Conservation (phyloP, 2,888 invertebrate species). For the Drosophila ustulata region DNA sequence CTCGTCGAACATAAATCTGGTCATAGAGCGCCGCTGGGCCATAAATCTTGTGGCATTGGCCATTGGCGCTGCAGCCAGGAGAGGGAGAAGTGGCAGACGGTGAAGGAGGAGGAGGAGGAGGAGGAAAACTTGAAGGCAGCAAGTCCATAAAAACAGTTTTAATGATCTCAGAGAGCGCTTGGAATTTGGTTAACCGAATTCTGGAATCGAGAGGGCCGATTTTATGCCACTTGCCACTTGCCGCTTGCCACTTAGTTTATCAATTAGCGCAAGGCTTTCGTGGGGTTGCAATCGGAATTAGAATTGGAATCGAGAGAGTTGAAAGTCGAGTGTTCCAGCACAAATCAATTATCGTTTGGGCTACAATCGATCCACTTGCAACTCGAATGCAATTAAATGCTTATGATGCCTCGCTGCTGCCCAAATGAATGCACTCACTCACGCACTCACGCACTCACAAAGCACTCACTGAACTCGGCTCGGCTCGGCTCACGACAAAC, state of each 20-base stretch:
- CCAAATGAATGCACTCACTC: slow-evolving; percentile 39
- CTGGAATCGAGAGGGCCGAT: slow-evolving; percentile 22
- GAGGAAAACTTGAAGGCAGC: not conserved
- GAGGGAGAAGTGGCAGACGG: too few species aligned
- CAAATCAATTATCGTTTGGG: slow-evolving; percentile 59
- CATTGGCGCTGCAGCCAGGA: slow-evolving; percentile 28
- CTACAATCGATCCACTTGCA: slow-evolving; percentile 37
- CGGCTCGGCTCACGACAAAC: too few species aligned
- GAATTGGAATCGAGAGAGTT: not conserved
- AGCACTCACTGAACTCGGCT: slow-evolving; percentile 10
- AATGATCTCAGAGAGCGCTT: slow-evolving; percentile 53
- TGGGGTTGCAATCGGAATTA: not conserved
- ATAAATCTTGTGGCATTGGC: slow-evolving; percentile 66
- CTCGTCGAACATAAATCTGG: slow-evolving; percentile 66
- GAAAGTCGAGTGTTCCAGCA: slow-evolving; percentile 14
- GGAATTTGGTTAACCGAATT: slow-evolving; percentile 35
- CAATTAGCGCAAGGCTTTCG: slow-evolving; percentile 60
- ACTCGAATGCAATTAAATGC: slow-evolving; percentile 47
- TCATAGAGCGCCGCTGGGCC: slow-evolving; percentile 60
- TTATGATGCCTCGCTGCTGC: slow-evolving; percentile 24
- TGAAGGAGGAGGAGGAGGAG: not conserved
- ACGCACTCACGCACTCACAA: slow-evolving; percentile 17
- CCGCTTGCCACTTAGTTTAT: slow-evolving; percentile 80
- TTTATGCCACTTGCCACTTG: slow-evolving; percentile 73
- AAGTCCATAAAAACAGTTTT: slow-evolving; percentile 70